A percentile compares a stretch with the other conserved stretches of the same genome.
Evolutionary conservation across 2,888 invertebrate genomes (phyloP).

Genomic region (Aleiodes testaceus): DNA sequence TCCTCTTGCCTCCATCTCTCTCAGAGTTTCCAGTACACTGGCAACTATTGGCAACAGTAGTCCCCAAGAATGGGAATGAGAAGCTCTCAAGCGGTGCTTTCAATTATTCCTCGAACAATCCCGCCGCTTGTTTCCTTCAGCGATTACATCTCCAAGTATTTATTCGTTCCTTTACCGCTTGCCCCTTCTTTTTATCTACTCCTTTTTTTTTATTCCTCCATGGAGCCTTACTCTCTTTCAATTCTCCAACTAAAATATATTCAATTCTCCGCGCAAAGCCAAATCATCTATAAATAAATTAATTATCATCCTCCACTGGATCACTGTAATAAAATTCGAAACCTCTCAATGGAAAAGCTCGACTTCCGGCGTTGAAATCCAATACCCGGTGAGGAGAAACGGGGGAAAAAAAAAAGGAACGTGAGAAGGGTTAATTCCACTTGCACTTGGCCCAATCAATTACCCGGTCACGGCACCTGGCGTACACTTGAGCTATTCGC

Average conservation of each 20-base stretch:
- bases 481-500: neutral
- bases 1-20: neutral
- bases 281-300: neutral
- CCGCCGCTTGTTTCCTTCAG: slow-evolving; percentile 72
- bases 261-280: too few relatives aligned
- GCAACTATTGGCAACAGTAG: slow-evolving; percentile 47
- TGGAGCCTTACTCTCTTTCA: neutral
- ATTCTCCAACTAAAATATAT: neutral
- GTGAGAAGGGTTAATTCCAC: slow-evolving; percentile 11
- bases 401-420: neutral
- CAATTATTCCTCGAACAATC: slow-evolving; percentile 73
- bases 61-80: slow-evolving; percentile 69
- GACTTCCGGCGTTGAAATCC: slow-evolving; percentile 8
- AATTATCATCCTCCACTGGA: neutral
- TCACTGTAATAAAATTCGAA: neutral
- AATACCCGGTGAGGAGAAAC: neutral
- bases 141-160: slow-evolving; percentile 73
- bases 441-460: neutral
- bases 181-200: slow-evolving; percentile 33
- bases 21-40: slow-evolving; percentile 24
- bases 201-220: neutral
- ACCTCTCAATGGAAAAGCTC: neutral
- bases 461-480: slow-evolving; percentile 7
- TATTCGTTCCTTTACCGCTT: slow-evolving; percentile 64
- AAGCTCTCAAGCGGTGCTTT: slow-evolving; percentile 72